Percentiles rank a stretch among this genome's conserved stretches.
phyloP scores from a whole-genome alignment of 2,888 invertebrate genomes.

The Serrognathus titanus region DNA sequence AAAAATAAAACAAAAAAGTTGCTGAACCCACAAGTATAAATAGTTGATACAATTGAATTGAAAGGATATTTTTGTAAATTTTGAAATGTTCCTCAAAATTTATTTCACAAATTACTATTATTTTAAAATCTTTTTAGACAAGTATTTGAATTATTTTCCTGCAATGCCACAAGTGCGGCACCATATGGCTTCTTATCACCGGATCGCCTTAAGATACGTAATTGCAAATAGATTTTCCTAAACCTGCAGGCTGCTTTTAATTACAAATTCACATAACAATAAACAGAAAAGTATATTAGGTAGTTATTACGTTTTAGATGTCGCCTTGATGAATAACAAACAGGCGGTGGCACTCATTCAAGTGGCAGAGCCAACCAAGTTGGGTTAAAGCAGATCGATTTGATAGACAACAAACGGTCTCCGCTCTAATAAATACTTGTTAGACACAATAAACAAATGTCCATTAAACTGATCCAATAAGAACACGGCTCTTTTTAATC shows the following conservation, averaged over 20 bases:
- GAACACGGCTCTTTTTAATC: conserved; percentile 16
- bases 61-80: too few relatives aligned
- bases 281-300: background rate
- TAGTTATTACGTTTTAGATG: background rate
- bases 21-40: too few relatives aligned
- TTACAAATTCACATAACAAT: background rate
- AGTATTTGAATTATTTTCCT: too few relatives aligned
- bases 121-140: too few relatives aligned
- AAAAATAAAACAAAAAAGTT: too few relatives aligned
- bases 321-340: background rate
- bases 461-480: conserved; percentile 26
- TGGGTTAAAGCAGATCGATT: conserved; percentile 4
- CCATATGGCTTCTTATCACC: too few relatives aligned
- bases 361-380: background rate
- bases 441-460: conserved; percentile 34
- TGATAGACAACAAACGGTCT: conserved; percentile 9
- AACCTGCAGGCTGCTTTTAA: background rate
- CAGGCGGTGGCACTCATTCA: background rate
- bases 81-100: too few relatives aligned
- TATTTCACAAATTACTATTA: too few relatives aligned
- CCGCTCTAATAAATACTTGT: conserved; percentile 21
- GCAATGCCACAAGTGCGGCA: too few relatives aligned
- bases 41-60: too few relatives aligned
- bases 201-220: too few relatives aligned
- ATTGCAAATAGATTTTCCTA: too few relatives aligned